A percentile compares a stretch with the other conserved stretches of the same genome.
Conservation (phyloP, 2,113 vertebrate genomes). For the Notechis scutatus region DNA sequence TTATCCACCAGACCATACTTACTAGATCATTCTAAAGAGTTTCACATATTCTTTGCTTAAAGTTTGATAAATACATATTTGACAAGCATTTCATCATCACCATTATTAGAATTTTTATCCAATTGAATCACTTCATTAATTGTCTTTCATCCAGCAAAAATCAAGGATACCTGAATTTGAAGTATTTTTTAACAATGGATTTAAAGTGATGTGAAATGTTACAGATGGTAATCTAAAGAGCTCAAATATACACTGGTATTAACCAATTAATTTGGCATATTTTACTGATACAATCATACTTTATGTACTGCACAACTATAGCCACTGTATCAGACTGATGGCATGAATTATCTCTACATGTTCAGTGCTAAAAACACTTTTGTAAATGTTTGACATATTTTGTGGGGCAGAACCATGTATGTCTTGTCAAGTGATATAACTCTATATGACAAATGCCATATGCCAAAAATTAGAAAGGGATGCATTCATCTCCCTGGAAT, state of each 20-base stretch:
- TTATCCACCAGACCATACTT: not conserved
- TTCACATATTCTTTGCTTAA: not conserved
- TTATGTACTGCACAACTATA: conserved; percentile 16
- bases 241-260: not conserved
- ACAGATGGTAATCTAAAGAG: not conserved
- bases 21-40: not conserved
- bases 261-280: not conserved
- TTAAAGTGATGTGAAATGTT: conserved; percentile 12
- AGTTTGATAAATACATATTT: not conserved
- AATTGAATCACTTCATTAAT: not conserved
- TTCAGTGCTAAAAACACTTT: conserved; percentile 48
- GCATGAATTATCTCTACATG: conserved; percentile 23
- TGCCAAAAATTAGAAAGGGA: conserved; percentile 49
- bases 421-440: conserved; percentile 48
- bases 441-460: conserved; percentile 21
- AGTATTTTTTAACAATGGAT: not conserved
- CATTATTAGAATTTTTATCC: not conserved
- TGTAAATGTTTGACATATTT: conserved; percentile 47
- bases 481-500: conserved; percentile 38
- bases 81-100: not conserved
- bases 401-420: conserved; percentile 41
- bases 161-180: not conserved
- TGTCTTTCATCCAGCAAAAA: not conserved
- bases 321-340: conserved; percentile 18
- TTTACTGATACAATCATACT: conserved; percentile 4